A percentile compares a stretch with the other conserved stretches of the same genome.
These are phyloP conservation scores for Drosophila arizonae DNA, from an alignment of 1,140 invertebrate species.

Conservation along the genomic window DNA sequence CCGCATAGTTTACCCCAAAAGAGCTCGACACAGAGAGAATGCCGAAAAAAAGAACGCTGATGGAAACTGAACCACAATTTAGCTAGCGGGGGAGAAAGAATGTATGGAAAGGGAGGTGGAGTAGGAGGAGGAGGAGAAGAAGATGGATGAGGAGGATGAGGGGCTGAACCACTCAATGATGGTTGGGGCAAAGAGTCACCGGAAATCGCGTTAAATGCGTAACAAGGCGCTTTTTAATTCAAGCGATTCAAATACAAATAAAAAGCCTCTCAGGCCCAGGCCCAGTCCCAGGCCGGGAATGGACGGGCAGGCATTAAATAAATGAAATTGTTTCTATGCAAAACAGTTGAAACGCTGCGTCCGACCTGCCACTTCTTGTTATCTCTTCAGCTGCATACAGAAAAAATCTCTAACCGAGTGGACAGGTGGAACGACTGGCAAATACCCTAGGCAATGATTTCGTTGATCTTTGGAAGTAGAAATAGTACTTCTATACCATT, in stretches of 20 bases:
- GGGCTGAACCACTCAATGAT: neutral
- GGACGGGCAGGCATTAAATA: slow-evolving; percentile 61
- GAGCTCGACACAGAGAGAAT: slow-evolving; percentile 18
- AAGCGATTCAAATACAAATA: slow-evolving; percentile 49
- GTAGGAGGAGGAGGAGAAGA: neutral
- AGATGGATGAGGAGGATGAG: neutral
- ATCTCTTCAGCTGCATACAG: slow-evolving; percentile 44
- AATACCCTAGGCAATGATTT: neutral
- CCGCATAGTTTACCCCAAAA: slow-evolving; percentile 36
- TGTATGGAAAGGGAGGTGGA: neutral
- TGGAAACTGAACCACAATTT: slow-evolving; percentile 25
- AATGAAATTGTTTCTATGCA: slow-evolving; percentile 75
- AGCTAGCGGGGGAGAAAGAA: neutral
- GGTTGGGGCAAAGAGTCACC: slow-evolving; percentile 37
- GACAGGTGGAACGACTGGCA: neutral
- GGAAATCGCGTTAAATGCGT: slow-evolving; percentile 77
- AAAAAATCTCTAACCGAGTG: neutral
- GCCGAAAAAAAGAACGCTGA: slow-evolving; percentile 12
- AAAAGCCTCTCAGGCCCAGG: neutral
- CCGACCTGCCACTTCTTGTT: slow-evolving; percentile 44
- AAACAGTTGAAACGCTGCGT: slow-evolving; percentile 53
- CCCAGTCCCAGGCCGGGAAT: slow-evolving; percentile 28
- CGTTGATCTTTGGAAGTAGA: too few relatives aligned
- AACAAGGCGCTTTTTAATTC: slow-evolving; percentile 78
- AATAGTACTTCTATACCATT: too few relatives aligned